Conservation (phyloP, 2,888 invertebrate genomes). For the Eristalis pertinax region DNA sequence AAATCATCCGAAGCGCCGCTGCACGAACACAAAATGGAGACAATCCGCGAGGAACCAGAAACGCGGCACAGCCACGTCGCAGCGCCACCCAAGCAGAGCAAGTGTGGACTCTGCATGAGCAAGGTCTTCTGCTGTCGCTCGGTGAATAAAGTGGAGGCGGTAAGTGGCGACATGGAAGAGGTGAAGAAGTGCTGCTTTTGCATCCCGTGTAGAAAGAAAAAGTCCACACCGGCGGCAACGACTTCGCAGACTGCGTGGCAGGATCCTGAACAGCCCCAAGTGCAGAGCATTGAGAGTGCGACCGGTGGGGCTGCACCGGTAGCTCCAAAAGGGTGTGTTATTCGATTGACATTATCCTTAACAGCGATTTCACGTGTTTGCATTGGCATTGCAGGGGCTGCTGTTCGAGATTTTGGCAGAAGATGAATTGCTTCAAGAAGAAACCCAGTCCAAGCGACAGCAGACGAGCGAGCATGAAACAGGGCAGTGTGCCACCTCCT, state of each 20-base stretch:
- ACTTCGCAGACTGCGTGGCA: slow-evolving; percentile 77
- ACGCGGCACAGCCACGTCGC: slow-evolving; percentile 41
- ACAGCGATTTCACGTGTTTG: background rate
- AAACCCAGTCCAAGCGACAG: slow-evolving; percentile 81
- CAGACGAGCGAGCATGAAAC: slow-evolving; percentile 84
- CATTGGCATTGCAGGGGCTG: slow-evolving; percentile 76
- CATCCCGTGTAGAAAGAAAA: slow-evolving; percentile 79
- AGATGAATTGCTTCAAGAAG: slow-evolving; percentile 82
- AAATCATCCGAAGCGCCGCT: slow-evolving; percentile 51
- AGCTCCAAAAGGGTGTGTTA: slow-evolving; percentile 36
- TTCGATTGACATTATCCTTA: background rate
- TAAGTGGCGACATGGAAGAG: slow-evolving; percentile 77
- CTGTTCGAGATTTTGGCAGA: slow-evolving; percentile 78
- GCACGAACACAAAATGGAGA: slow-evolving; percentile 70
- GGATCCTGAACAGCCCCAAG: slow-evolving; percentile 75
- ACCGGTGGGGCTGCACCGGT: slow-evolving; percentile 79
- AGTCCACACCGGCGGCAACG: slow-evolving; percentile 27
- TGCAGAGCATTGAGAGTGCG: slow-evolving; percentile 80
- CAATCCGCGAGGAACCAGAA: slow-evolving; percentile 73
- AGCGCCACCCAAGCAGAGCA: slow-evolving; percentile 74
- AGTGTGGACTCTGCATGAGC: slow-evolving; percentile 79
- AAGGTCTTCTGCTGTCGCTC: slow-evolving; percentile 81
- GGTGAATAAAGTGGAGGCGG: slow-evolving; percentile 81
- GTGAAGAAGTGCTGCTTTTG: slow-evolving; percentile 80
- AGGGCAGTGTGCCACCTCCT: slow-evolving; percentile 83